Evolutionary conservation across 2,113 vertebrate species (phyloP), one percentile per base, ranked within the genome.

Genomic region (Ceyx margarethae): DNA sequence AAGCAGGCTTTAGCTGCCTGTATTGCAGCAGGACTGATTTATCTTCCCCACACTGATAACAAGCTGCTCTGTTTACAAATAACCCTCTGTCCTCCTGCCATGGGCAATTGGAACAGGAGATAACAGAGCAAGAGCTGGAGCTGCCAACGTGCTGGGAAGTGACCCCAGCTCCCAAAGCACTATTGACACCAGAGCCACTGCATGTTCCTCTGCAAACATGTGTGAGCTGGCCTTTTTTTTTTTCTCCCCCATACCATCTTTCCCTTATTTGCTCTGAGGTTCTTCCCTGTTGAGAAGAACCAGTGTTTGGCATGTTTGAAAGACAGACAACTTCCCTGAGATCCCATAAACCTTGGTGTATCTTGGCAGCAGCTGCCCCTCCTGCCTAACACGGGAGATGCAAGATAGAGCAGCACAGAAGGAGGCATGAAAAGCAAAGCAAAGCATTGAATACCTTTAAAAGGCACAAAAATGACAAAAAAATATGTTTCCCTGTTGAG

Each of bases 181-280:
- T 17, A 28, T n/a, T 88, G 67, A 35, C 62, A 19, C 21, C 33
- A 46, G 17, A 78, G 64, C 18, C 29, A 21, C 54, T 20, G 40
- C 29, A 17, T 1, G 1, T 45, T 29, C 26, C 58, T 62, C 50
- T 46, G 56, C 50, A 81, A 77, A 62, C 16, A 8, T 5, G 2
- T 0, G 15, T 0, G 5, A 69, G 19, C 4, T 43, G 1, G 3
- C 48, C 48, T 1, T 22, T 18, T 31, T 15, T 15, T 21, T 29
- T 66, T 48, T 15, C 26, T 2, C 31, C 19, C 29, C 11, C 3
- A 5, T 29, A 61, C 11, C 17, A 37, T 19, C 10, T 65, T 26
- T 20, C 61, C 25, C 42, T 35, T n/a, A 40, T 26, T 61, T 91
- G 25, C 31, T 87, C 20, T 26, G 46, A 45, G 15, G 26, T 64